Evolutionary conservation across 2,888 invertebrate species (phyloP).

Genomic region (Mythimna vitellina): DNA sequence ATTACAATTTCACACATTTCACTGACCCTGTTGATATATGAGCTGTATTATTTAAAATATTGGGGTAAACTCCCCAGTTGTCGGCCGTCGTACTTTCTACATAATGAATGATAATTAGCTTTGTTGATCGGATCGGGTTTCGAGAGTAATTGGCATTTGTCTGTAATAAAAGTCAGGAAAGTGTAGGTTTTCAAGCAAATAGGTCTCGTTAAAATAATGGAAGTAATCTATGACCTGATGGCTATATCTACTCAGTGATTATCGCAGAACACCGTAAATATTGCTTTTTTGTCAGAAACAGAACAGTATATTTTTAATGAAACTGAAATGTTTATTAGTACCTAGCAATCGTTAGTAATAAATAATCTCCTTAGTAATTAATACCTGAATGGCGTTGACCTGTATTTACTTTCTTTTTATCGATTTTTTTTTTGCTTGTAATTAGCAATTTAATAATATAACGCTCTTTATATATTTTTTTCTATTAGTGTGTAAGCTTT

Average conservation of each 20-base stretch:
- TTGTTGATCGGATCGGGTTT: constrained; percentile 45
- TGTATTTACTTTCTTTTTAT: too few species aligned
- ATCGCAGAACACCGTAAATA: background rate
- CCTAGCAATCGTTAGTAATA: too few species aligned
- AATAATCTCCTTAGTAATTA: too few species aligned
- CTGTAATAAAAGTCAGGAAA: constrained; percentile 50
- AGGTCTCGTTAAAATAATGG: constrained; percentile 29
- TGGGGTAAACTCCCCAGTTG: constrained; percentile 46
- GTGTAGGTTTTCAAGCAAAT: constrained; percentile 39
- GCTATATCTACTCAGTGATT: background rate
- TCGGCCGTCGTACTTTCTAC: constrained; percentile 34
- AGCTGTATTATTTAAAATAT: constrained; percentile 70
- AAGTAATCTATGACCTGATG: constrained; percentile 5
- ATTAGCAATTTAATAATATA: too few species aligned
- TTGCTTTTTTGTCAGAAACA: background rate
- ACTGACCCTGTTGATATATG: constrained; percentile 68
- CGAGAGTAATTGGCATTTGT: constrained; percentile 38
- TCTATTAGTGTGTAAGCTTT: too few species aligned
- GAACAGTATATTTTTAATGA: too few species aligned
- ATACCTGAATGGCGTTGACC: too few species aligned
- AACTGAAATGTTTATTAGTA: too few species aligned
- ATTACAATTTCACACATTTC: constrained; percentile 73
- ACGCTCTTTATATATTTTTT: too few species aligned
- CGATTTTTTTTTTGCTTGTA: too few species aligned
- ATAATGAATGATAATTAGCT: constrained; percentile 48